Evolutionary conservation across 2,113 vertebrate species (phyloP).

Genomic region (Euleptes europaea): DNA sequence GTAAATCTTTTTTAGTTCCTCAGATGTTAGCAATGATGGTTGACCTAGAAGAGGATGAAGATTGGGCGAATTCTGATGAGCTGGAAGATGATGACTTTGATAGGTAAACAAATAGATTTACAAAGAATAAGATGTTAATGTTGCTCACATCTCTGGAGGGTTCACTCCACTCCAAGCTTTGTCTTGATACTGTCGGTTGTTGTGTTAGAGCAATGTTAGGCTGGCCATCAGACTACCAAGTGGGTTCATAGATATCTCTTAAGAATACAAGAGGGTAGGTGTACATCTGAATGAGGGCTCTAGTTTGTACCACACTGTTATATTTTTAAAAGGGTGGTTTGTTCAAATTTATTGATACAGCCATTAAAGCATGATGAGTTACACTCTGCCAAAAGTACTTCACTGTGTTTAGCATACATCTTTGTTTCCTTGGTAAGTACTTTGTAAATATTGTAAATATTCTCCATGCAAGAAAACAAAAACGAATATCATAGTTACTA

Average conservation of each 20-base stretch:
- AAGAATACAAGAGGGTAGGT: not conserved
- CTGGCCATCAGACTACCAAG: too few species aligned
- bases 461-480: not conserved
- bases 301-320: not conserved
- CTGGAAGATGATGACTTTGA: slow-evolving; percentile 97
- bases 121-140: not conserved
- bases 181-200: not conserved
- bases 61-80: slow-evolving; percentile 96
- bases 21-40: slow-evolving; percentile 99
- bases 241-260: not conserved
- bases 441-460: not conserved
- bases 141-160: not conserved
- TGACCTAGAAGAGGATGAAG: slow-evolving; percentile 96
- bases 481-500: not conserved
- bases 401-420: not conserved
- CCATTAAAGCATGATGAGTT: not conserved
- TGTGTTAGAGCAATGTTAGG: not conserved
- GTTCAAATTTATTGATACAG: not conserved
- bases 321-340: not conserved
- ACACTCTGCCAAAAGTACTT: too few species aligned
- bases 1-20: slow-evolving; percentile 81
- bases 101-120: slow-evolving; percentile 76
- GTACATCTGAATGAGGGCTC: not conserved
- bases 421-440: not conserved
- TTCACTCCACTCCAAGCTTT: not conserved